phyloP scores from a whole-genome alignment of 2,113 vertebrate species.

The Pachyramphus minor region DNA sequence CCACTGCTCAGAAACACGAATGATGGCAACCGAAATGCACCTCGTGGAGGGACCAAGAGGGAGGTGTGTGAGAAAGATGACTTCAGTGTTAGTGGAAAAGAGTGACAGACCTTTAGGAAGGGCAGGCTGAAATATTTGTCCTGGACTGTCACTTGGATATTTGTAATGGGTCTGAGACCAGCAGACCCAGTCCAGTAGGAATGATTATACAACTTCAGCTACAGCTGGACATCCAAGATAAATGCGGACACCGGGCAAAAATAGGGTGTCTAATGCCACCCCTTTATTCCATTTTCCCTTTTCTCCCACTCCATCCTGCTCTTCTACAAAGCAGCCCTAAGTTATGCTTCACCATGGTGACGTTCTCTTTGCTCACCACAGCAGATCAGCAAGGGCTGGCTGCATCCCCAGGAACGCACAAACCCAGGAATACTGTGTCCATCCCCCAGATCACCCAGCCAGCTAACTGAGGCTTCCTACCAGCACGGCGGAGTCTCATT shows the following conservation, averaged over 20 bases:
- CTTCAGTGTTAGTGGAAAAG: not conserved
- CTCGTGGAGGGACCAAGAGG: not conserved
- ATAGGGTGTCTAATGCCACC: not conserved
- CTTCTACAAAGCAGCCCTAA: not conserved
- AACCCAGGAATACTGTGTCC: not conserved
- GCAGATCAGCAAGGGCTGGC: not conserved
- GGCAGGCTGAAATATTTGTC: not conserved
- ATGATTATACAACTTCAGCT: not conserved
- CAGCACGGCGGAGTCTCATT: not conserved
- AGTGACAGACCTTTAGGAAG: not conserved
- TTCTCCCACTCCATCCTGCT: not conserved
- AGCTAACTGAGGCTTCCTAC: not conserved
- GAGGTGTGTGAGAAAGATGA: not conserved
- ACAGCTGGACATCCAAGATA: not conserved
- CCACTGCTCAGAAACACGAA: not conserved
- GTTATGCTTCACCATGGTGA: rapidly evolving
- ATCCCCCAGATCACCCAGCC: not conserved
- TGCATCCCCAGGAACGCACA: not conserved
- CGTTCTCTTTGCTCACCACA: not conserved
- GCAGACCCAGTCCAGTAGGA: not conserved
- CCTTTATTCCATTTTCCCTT: not conserved
- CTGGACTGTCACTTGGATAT: not conserved
- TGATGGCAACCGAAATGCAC: not conserved
- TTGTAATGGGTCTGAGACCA: not conserved
- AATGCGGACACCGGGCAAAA: not conserved